Evolutionary conservation across 2,113 vertebrate species (phyloP), one percentile per base, ranked within the genome.

Genomic region (Antechinus flavipes): DNA sequence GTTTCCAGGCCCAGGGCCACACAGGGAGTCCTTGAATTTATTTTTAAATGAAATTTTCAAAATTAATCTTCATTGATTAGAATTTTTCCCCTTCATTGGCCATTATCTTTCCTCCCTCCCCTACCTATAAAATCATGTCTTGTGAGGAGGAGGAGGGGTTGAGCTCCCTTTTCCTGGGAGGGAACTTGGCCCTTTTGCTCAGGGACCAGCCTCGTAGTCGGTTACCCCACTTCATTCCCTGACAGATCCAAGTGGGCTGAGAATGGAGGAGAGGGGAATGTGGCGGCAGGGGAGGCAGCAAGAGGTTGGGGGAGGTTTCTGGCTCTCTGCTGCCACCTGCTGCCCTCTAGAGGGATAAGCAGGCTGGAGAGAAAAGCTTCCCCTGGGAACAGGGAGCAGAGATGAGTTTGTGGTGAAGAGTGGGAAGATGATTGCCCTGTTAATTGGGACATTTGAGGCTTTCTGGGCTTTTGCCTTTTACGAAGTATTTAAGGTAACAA

Each of bases 311-410:
- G 46, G 93, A 35, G 50, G 2, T 96, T 94, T 93, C n/a, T 47
- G 55, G 95, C 93, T 96, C 97, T 97, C 97, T 95, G 95, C 96
- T 97, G n/a, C 96, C 96, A 95, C 93, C 97, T 97, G 42, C 92
- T 98, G 97, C 96, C 95, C 90, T 90, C 30, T 47, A 93, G 35
- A 49, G 68, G 68, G 35, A 55, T 68, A 30, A 68, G 30, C 23
- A 58, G 14, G 14, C 35, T 68, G 24, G 76, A 49, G 52, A 94
- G 35, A 90, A 91, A 55, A 50, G 68, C 91, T n/a, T 42, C 68
- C 68, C n/a, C 30, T 0, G 2, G 93, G 95, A n/a, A 42, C 42
- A 84, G n/a, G 24, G 50, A 58, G 30, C 14, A 1, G 4, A 7
- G 84, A 3, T 94, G 26, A 23, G 90, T 94, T 90, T 55, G 50